A percentile compares a stretch with the other conserved stretches of the same genome.
phyloP scores from a whole-genome alignment of 2,797 vertebrate genomes.

The Enteromius thamalakanensis region DNA sequence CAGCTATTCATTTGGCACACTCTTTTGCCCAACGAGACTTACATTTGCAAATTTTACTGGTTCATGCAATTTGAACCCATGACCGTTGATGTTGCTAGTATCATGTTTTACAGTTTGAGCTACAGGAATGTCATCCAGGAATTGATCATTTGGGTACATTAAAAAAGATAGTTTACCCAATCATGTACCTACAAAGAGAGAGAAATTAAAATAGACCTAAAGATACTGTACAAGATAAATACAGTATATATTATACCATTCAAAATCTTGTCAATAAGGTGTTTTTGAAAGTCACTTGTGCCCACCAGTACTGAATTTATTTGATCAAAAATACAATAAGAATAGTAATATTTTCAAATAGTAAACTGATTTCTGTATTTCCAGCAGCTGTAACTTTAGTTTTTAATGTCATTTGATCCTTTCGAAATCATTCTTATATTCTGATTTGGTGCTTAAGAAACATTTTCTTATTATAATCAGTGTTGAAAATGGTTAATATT shows the following conservation, averaged over 20 bases:
- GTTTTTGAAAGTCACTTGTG: not conserved
- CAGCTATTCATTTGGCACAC: not conserved
- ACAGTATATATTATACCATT: not conserved
- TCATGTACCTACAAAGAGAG: not conserved
- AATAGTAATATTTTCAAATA: not conserved
- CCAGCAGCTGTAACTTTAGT: not conserved
- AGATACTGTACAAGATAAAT: not conserved
- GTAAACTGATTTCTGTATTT: not conserved
- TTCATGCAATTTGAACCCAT: not conserved
- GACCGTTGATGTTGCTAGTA: not conserved
- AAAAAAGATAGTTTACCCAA: not conserved
- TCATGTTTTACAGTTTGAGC: constrained; percentile 1
- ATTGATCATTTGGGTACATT: not conserved
- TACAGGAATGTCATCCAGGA: not conserved
- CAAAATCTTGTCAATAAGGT: not conserved
- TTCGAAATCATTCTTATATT: not conserved
- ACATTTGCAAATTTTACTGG: not conserved
- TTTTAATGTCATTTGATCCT: not conserved
- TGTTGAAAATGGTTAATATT: not conserved
- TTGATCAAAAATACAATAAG: not conserved
- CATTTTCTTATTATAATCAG: not conserved
- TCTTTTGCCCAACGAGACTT: not conserved
- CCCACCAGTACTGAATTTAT: not conserved
- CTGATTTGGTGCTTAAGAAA: not conserved
- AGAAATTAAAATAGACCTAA: not conserved